Percentiles rank a stretch among this genome's conserved stretches.
Evolutionary conservation across 2,797 vertebrate species (phyloP).

Genomic region (Enteromius mattozi): DNA sequence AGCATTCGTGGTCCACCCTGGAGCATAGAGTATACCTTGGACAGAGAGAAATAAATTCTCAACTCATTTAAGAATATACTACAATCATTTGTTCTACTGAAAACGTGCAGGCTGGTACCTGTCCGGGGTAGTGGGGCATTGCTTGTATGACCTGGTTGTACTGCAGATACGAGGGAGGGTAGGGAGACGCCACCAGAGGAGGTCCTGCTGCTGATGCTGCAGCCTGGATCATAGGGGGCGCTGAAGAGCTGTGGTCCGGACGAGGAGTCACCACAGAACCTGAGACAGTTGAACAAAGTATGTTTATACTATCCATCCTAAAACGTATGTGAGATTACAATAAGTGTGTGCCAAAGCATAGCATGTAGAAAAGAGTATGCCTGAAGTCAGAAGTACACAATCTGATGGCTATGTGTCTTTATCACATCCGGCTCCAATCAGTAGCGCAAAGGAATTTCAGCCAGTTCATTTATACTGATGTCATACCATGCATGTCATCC

Average conservation of each 20-base stretch:
- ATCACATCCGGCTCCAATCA: neutral
- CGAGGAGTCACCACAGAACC: constrained; percentile 84
- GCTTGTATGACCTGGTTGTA: constrained; percentile 90
- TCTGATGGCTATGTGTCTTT: no score
- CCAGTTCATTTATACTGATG: no score
- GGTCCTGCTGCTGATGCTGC: constrained; percentile 86
- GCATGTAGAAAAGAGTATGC: no score
- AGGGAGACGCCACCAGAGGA: constrained; percentile 87
- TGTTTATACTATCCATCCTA: neutral
- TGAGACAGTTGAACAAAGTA: constrained; percentile 51
- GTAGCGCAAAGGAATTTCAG: no score
- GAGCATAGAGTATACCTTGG: constrained; percentile 87
- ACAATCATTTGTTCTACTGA: neutral
- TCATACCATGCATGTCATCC: no score
- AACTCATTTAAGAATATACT: neutral
- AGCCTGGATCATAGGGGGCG: constrained; percentile 85
- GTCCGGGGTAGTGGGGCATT: constrained; percentile 88
- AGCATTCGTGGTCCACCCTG: constrained; percentile 88
- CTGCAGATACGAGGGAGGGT: constrained; percentile 88
- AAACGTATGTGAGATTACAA: neutral
- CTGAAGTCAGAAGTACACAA: no score
- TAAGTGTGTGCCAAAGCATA: no score
- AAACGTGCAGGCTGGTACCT: constrained; percentile 71
- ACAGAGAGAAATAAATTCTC: neutral
- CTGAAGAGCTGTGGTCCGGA: constrained; percentile 84